Evolutionary conservation across 2,888 invertebrate species (phyloP).

Genomic region (Eupithecia inturbata): DNA sequence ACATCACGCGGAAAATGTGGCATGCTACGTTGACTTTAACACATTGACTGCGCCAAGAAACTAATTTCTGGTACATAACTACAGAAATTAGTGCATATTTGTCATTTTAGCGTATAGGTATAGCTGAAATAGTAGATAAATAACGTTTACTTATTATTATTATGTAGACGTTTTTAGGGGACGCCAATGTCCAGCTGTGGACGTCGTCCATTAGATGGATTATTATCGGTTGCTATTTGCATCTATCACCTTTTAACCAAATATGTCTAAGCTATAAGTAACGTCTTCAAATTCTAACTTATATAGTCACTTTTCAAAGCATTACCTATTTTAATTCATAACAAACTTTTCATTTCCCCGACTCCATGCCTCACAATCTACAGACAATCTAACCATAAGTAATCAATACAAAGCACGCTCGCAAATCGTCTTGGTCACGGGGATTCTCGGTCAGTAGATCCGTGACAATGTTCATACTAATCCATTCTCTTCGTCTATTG

Average conservation of each 20-base stretch:
- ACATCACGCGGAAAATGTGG: conserved; percentile 11
- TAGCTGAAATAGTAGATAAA: too few species aligned
- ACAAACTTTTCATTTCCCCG: background rate
- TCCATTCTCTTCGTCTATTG: conserved; percentile 12
- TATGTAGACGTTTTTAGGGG: background rate
- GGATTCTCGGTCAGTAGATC: conserved; percentile 11
- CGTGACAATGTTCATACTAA: background rate
- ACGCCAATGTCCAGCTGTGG: background rate
- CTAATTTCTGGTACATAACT: background rate
- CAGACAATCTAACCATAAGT: background rate
- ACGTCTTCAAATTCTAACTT: background rate
- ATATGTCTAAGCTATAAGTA: background rate
- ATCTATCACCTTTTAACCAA: background rate
- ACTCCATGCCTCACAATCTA: background rate
- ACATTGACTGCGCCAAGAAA: background rate
- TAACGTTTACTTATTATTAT: too few species aligned
- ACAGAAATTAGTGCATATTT: background rate
- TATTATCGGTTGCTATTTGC: background rate
- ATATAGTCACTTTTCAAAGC: background rate
- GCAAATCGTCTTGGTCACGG: conserved; percentile 13
- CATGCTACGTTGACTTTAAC: background rate
- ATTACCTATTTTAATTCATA: background rate
- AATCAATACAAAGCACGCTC: conserved; percentile 11
- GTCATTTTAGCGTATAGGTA: background rate
- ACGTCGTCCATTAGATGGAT: background rate